Evolutionary conservation across 2,113 vertebrate species (phyloP).

Genomic region (Daubentonia madagascariensis): DNA sequence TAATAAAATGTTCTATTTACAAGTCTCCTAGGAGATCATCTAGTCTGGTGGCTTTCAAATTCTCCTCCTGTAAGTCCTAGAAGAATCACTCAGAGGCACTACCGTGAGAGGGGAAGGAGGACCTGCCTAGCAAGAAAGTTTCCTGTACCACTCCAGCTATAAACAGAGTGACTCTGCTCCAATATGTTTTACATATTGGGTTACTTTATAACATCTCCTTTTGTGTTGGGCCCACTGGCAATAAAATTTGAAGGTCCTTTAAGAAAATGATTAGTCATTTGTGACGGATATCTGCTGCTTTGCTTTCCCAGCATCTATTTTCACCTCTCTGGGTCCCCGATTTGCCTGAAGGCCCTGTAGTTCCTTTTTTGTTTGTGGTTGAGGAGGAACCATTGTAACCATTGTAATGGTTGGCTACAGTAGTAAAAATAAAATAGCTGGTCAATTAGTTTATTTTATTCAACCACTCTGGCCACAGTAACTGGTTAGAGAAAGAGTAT

Average conservation of each 20-base stretch:
- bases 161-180: not conserved
- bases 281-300: not conserved
- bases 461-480: not conserved
- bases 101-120: not conserved
- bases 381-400: not conserved
- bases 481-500: not conserved
- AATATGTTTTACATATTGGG: not conserved
- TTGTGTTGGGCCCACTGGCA: not conserved
- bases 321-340: not conserved
- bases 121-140: not conserved
- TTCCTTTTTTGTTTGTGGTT: not conserved
- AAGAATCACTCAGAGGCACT: not conserved
- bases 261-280: not conserved
- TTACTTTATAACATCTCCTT: not conserved
- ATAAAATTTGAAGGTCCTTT: not conserved
- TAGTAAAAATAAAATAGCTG: not conserved
- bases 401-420: not conserved
- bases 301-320: not conserved
- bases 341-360: not conserved
- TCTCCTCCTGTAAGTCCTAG: not conserved
- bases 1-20: not conserved
- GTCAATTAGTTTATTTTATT: not conserved
- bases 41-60: not conserved
- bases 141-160: not conserved
- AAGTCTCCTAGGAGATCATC: not conserved